Percentiles rank a stretch among this genome's conserved stretches.
Evolutionary conservation across 2,113 vertebrate genomes (phyloP).

Genomic region (Camelus bactrianus): DNA sequence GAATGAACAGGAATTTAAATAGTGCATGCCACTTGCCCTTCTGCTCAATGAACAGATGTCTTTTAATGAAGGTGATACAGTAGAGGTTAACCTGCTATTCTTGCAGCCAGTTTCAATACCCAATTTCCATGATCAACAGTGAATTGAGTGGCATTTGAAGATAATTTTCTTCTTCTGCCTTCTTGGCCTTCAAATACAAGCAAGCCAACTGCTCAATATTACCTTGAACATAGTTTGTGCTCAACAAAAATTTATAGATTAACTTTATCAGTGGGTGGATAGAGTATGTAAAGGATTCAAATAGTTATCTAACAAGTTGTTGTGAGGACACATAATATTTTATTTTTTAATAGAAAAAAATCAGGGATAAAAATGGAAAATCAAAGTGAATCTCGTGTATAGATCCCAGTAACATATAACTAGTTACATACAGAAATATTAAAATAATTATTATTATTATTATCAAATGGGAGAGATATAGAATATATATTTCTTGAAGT

Average conservation of each 20-base stretch:
- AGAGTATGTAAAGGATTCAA: background rate
- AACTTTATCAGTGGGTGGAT: background rate
- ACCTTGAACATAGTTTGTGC: background rate
- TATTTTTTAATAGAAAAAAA: background rate
- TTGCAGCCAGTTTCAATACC: background rate
- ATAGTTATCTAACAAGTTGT: background rate
- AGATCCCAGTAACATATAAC: background rate
- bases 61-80: background rate
- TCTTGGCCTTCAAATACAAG: background rate
- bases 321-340: background rate
- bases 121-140: background rate
- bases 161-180: background rate
- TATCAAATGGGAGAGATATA: background rate
- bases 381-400: background rate
- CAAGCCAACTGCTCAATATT: background rate
- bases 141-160: background rate
- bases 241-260: background rate
- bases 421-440: background rate
- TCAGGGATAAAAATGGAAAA: background rate
- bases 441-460: background rate
- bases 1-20: background rate
- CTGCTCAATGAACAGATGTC: background rate
- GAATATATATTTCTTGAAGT: background rate
- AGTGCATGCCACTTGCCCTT: background rate
- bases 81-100: background rate